Conservation (phyloP, 2,113 vertebrate species). For the Mesitornis unicolor region DNA sequence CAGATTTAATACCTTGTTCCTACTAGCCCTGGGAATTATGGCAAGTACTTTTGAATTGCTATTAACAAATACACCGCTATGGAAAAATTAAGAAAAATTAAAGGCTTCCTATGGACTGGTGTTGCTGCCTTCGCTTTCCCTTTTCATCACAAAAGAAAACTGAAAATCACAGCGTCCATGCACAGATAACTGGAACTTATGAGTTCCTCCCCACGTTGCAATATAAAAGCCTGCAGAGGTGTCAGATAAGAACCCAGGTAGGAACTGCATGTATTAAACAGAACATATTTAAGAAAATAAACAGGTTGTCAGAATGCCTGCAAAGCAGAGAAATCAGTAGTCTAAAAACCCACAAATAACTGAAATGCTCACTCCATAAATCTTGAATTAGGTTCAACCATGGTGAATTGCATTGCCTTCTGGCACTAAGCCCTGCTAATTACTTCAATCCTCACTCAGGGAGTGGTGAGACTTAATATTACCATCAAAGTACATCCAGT, state of each 20-base stretch:
- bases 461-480: conserved; percentile 38
- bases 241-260: background rate
- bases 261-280: background rate
- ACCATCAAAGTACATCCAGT: conserved; percentile 16
- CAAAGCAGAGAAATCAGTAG: background rate
- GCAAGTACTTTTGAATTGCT: background rate
- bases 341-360: conserved; percentile 7
- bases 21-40: background rate
- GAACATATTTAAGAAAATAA: background rate
- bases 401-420: background rate
- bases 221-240: background rate
- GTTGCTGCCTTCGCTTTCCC: background rate
- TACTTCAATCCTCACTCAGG: conserved; percentile 33
- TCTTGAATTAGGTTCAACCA: background rate
- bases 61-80: background rate
- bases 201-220: background rate
- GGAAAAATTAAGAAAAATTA: background rate
- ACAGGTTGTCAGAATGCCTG: background rate
- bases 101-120: background rate
- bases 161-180: background rate
- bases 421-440: conserved; percentile 30
- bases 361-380: conserved; percentile 33
- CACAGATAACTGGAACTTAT: background rate
- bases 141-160: background rate
- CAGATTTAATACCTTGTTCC: background rate